phyloP scores from a whole-genome alignment of 2,113 vertebrate genomes.

The Baryphthengus martii region DNA sequence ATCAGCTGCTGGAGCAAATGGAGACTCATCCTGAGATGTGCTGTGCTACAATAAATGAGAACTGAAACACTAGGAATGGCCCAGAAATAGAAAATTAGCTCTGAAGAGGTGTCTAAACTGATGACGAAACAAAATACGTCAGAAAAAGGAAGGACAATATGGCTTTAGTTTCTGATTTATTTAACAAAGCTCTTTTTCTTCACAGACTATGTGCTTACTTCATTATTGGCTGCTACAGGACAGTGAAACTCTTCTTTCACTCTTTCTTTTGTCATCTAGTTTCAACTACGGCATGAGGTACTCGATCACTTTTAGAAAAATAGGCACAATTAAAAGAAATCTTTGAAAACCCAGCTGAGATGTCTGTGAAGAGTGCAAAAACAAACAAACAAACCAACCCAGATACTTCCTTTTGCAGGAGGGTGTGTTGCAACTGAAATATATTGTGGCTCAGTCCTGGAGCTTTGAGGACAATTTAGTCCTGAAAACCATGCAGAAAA shows the following conservation, averaged over 20 bases:
- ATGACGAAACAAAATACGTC: background rate
- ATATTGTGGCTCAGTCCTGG: background rate
- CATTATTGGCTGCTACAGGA: background rate
- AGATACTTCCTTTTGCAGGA: background rate
- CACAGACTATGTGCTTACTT: accelerated
- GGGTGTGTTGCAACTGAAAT: background rate
- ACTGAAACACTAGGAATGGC: background rate
- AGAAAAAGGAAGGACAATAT: background rate
- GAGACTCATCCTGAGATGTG: background rate
- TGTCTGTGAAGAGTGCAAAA: background rate
- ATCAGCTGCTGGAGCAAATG: background rate
- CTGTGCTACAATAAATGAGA: background rate
- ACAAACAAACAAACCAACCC: background rate
- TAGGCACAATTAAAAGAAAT: background rate
- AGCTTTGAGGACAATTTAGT: background rate
- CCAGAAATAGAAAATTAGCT: background rate
- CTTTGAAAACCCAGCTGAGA: background rate
- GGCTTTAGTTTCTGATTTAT: background rate
- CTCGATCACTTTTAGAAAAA: background rate
- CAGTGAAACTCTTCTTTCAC: background rate
- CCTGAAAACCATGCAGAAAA: background rate
- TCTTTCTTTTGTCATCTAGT: background rate
- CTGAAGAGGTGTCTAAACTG: background rate
- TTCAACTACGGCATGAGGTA: background rate
- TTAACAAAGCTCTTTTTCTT: background rate